Evolutionary conservation across 2,113 vertebrate species (phyloP), one percentile per base, ranked within the genome.

Genomic region (Bubo scandiacus): DNA sequence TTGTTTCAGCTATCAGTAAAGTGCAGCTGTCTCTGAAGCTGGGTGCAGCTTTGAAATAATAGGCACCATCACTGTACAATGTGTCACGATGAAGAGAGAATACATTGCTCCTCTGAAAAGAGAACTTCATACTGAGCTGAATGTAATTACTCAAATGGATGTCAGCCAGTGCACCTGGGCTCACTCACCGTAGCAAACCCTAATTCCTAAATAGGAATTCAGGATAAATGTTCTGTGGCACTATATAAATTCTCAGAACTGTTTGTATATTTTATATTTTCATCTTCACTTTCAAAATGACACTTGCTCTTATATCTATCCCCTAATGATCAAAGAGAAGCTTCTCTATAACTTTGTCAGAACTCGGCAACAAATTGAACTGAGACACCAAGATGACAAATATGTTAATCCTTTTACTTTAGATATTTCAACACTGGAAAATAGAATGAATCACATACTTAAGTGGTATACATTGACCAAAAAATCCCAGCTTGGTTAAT

Each of bases 91-190:
- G 61, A 78, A 79, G 62, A 80, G 65, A 71, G 70, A 75, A 42
- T 79, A 66, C 38, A 70, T 29, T 87, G 58, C 86, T 81, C 26
- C 72, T 91, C 70, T 91, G 86, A 84, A 95, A 94, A 88, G 36
- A 91, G 77, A 88, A 62, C 42, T 67, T 72, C 40, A 38, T 51
- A 66, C 68, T 52, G 84, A 91, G 74, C 81, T 92, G 79, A 87
- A 81, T 87, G 70, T 59, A 94, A 96, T 94, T 94, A 92, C 74
- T 95, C 52, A 54, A 65, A 61, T 82, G 90, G 94, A 95, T 6
- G 3, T 96, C 84, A 96, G 70, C 73, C 83, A 92, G 74, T 61
- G 81, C 93, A 95, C 88, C 83, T 96, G 88, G 91, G 38, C 73
- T 91, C 71, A 43, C 73, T 89, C 59, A 71, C 32, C 3, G 0